A percentile compares a stretch with the other conserved stretches of the same genome.
Evolutionary conservation across 2,888 invertebrate species (phyloP).

Genomic region (Augochlorella aurata): DNA sequence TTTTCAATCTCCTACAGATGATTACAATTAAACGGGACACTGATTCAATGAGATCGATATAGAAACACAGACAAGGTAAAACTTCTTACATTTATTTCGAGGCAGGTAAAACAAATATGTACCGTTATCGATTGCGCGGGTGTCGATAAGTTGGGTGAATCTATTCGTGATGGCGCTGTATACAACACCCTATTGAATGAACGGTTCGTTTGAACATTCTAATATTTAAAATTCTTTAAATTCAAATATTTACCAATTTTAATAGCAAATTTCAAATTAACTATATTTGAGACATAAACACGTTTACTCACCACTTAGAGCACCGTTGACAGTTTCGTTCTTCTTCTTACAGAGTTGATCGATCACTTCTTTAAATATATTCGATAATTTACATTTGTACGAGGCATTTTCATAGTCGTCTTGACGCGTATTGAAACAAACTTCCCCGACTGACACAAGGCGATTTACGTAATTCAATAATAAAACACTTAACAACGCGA

Average conservation of each 20-base stretch:
- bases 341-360: slow-evolving; percentile 14
- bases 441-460: not conserved
- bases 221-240: not conserved
- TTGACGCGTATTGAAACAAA: slow-evolving; percentile 19
- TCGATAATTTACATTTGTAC: not conserved
- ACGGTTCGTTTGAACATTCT: no score
- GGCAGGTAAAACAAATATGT: not conserved
- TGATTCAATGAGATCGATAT: not conserved
- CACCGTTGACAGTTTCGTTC: not conserved
- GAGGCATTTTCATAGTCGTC: slow-evolving; percentile 9
- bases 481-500: slow-evolving; percentile 25
- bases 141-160: not conserved
- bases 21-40: not conserved
- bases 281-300: not conserved
- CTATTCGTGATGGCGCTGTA: not conserved
- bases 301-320: slow-evolving; percentile 11
- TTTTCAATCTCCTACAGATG: not conserved
- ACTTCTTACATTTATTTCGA: not conserved
- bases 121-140: slow-evolving; percentile 13
- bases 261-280: not conserved
- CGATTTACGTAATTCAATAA: slow-evolving; percentile 16
- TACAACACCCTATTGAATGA: no score
- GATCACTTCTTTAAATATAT: slow-evolving; percentile 9
- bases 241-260: not conserved
- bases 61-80: not conserved